Percentiles rank a stretch among this genome's conserved stretches.
Evolutionary conservation across 2,888 invertebrate genomes (phyloP).

Genomic region (Dendrolimus houi): DNA sequence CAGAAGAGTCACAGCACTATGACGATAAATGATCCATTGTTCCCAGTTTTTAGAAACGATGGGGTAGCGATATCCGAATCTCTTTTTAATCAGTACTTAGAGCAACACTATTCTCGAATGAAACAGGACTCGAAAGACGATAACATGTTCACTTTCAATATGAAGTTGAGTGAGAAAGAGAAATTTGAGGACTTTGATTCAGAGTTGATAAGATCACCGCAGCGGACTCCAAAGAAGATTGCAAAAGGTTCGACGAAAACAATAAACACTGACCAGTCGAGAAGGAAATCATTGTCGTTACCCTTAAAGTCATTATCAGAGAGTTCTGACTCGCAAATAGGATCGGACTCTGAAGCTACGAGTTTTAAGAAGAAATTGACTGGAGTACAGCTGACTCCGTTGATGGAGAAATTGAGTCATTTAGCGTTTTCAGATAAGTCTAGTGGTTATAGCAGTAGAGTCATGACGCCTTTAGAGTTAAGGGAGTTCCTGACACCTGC

Average conservation of each 20-base stretch:
- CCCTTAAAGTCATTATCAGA: conserved; percentile 82
- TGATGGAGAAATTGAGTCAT: conserved; percentile 88
- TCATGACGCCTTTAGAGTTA: conserved; percentile 77
- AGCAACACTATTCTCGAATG: conserved; percentile 78
- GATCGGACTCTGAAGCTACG: conserved; percentile 44
- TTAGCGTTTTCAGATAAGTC: conserved; percentile 82
- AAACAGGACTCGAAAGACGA: conserved; percentile 63
- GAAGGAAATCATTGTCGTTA: conserved; percentile 79
- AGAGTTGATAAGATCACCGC: conserved; percentile 55
- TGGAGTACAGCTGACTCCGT: conserved; percentile 85
- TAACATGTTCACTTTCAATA: conserved; percentile 57
- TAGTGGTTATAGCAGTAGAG: conserved; percentile 81
- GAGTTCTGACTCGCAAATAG: conserved; percentile 48
- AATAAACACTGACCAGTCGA: conserved; percentile 49
- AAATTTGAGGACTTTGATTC: conserved; percentile 71
- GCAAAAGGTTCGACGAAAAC: conserved; percentile 46
- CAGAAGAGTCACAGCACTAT: conserved; percentile 69
- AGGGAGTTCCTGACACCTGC: conserved; percentile 62
- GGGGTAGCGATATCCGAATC: conserved; percentile 83
- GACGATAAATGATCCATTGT: conserved; percentile 87
- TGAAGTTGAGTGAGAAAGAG: conserved; percentile 51
- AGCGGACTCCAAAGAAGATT: conserved; percentile 58
- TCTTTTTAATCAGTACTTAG: conserved; percentile 82
- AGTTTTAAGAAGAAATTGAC: conserved; percentile 73
- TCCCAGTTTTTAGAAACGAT: conserved; percentile 85